Evolutionary conservation across 2,888 invertebrate species (phyloP), one percentile per base, ranked within the genome.

Genomic region (Belgica antarctica): DNA sequence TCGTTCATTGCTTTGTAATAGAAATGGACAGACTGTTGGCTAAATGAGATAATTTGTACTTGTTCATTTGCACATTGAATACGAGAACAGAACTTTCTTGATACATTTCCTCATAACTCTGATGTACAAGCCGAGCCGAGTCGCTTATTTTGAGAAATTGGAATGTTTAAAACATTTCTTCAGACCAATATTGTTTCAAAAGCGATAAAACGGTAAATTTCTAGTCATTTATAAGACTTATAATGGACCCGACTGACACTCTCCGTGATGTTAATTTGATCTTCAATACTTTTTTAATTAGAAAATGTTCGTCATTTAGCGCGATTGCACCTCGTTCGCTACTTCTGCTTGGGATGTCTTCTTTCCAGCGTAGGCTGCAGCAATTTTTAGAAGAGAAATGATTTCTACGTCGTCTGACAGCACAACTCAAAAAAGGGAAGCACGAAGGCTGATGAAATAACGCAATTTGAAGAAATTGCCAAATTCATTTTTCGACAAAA

Each of bases 31-130:
- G 28, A 22, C 34, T 17, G 28, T 7, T 15, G 34, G 10, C 34
- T 28, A 62, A 62, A 34, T 34, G 31, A 62, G 62, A 62, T 62
- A 28, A 62, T 62, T 62, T 62, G 31, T 31, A 25, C 28, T n/a
- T 62, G 28, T 62, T 62, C 34, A 62, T 34, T 59, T 27, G 24
- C 8, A 59, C 52, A 52, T 59, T 59, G 59, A 24, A 27, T 27
- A 24, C n/a, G 59, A 59, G 27, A 59, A 59, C 8, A 22, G 27
- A 59, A 19, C 1, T 24, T 27, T 59, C 27, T 41, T 12, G n/a
- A 41, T 15, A 41, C 41, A 41, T 41, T 41, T 41, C 41, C 41
- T 41, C 41, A 15, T n/a, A 15, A 41, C 41, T n/a, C n/a, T n/a
- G n/a, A n/a, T n/a, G n/a, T n/a, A 41, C 41, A 41, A 41, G 41